Evolutionary conservation across 2,113 vertebrate genomes (phyloP).

Genomic region (Paracyprichromis sp.): DNA sequence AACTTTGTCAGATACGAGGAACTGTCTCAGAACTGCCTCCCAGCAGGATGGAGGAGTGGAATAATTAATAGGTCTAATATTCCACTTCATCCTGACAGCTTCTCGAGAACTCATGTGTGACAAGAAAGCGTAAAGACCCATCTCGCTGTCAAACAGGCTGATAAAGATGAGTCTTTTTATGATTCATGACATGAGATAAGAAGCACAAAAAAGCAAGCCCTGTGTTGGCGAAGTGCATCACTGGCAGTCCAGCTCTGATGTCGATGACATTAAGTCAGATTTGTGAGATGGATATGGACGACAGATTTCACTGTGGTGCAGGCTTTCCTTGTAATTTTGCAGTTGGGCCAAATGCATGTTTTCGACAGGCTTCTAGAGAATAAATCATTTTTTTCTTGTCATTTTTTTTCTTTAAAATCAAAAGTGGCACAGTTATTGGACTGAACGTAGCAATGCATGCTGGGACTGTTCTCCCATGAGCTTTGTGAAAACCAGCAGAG

Average conservation of each 20-base stretch:
- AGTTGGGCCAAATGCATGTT: not conserved
- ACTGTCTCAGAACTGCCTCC: constrained; percentile 6
- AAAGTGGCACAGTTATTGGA: not conserved
- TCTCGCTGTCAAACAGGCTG: constrained; percentile 25
- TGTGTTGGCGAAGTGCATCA: not conserved
- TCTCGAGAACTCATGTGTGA: constrained; percentile 38
- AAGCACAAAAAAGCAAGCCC: not conserved
- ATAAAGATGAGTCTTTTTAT: constrained; percentile 4
- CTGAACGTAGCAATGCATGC: not conserved
- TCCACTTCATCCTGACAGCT: constrained; percentile 17
- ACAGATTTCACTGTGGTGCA: not conserved
- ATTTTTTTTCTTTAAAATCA: not conserved
- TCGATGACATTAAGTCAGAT: not conserved
- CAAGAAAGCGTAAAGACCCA: constrained; percentile 4
- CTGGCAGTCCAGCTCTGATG: constrained; percentile 6
- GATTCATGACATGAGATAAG: constrained; percentile 18
- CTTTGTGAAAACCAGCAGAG: not conserved
- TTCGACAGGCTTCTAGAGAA: not conserved
- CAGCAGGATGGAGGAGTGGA: constrained; percentile 1
- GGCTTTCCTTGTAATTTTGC: constrained; percentile 8
- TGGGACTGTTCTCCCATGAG: not conserved
- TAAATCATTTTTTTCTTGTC: not conserved
- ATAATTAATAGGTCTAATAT: constrained; percentile 47
- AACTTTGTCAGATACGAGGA: constrained; percentile 34
- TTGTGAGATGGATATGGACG: not conserved